Conservation (phyloP, 2,797 vertebrate genomes). For the Bryconaethiops microstoma region DNA sequence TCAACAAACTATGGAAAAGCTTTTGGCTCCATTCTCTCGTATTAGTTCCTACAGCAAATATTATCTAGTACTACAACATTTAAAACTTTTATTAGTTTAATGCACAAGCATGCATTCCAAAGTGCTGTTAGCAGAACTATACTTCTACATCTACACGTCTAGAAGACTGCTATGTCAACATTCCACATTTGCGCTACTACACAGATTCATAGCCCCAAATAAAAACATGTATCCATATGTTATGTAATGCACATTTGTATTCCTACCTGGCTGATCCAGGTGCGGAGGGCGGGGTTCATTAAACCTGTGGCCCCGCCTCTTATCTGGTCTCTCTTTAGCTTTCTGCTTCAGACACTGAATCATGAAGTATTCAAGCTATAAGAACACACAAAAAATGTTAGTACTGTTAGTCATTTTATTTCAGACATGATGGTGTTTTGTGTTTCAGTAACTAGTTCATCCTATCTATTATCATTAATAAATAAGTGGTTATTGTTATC, state of each 20-base stretch:
- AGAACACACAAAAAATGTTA: slow-evolving; percentile 22
- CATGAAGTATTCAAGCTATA: slow-evolving; percentile 97
- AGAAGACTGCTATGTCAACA: not conserved
- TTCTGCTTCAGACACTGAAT: slow-evolving; percentile 96
- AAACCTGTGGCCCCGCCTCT: slow-evolving; percentile 81
- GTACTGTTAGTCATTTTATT: no score
- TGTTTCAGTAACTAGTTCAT: no score
- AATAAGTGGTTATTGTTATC: no score
- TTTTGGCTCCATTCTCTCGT: slow-evolving; percentile 56
- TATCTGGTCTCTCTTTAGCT: slow-evolving; percentile 91
- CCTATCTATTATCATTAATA: no score
- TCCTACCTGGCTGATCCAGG: slow-evolving; percentile 92
- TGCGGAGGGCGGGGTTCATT: slow-evolving; percentile 88
- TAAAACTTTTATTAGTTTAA: slow-evolving; percentile 9
- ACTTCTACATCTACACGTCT: slow-evolving; percentile 5
- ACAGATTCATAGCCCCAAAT: not conserved
- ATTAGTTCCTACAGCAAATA: slow-evolving; percentile 57
- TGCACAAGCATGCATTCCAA: not conserved
- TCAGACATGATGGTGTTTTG: no score
- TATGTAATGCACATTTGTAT: not conserved
- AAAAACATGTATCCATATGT: not conserved
- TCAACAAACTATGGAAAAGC: slow-evolving; percentile 55
- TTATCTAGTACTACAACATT: slow-evolving; percentile 29
- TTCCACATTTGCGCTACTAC: no score
- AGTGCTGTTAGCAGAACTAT: not conserved